Evolutionary conservation across 2,113 vertebrate genomes (phyloP), one percentile per base, ranked within the genome.

Genomic region (Erpornis zantholeuca): DNA sequence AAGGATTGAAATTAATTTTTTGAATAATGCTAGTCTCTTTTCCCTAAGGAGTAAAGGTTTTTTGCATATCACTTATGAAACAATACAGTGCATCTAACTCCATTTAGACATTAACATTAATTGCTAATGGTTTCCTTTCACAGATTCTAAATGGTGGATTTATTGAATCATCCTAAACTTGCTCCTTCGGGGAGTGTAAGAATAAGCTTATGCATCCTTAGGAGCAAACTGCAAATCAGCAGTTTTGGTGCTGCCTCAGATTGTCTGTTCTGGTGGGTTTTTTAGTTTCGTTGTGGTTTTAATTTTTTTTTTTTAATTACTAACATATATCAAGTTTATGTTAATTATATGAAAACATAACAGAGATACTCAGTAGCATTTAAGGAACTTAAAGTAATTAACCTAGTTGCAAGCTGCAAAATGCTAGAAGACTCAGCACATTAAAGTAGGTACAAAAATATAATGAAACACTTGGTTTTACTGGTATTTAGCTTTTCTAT

Each of bases 321-420:
- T 89, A 97, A 94, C 80, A 95, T 98, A 96, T 78, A 97, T 97
- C 97, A 97, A 91, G 61, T 97, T 97, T 97, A 96, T 96, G 95
- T 97, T 98, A 98, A 98, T 96, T 97, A 95, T 97, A 92, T 91
- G 92, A 97, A 98, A 97, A 97, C 17, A 22, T 90, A 96, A 96
- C 70, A 90, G 94, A 97, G 95, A 97, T 96, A 93, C 96, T 97
- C 94, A 94, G 96, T 96, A 97, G 91, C 90, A 95, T 96, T 98
- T 97, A 97, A 95, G 64, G 92, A 98, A 96, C 78, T 95, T 92
- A 66, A 97, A 96, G 78, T 84, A 94, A 91, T 97, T 98, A 98
- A 97, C 97, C 94, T 94, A 96, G 60, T 96, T 98, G 64, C 96
- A 85, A 94, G 63, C 70, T 94, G 78, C 92, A 95, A 95, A 97